Evolutionary conservation across 2,797 vertebrate genomes (phyloP), one percentile per base, ranked within the genome.

Genomic region (Parambassis ranga): DNA sequence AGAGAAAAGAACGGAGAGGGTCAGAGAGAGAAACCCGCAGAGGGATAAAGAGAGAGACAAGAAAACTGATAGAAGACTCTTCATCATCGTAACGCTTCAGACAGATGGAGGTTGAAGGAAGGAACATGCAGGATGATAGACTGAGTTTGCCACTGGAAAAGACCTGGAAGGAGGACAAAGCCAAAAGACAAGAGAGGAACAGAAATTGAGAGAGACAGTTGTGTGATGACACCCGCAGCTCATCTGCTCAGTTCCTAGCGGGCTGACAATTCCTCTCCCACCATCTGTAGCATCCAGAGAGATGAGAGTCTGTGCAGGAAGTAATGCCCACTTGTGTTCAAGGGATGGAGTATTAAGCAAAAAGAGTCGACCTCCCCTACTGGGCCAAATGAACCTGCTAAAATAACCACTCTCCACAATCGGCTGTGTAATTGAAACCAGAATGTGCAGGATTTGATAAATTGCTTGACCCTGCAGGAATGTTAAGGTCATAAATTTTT

Each of bases 311-410:
- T 60, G 78, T 79, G 72, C 74, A 46, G 36, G 68, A 46, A 89
- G 90, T 89, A 92, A 91, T 93, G 94, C 92, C 93, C 92, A 87
- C 90, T 91, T 91, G 91, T 74, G 88, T 91, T 93, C 60, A 84
- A 91, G 52, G 93, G 93, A 92, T 88, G 92, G 92, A 83, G 91
- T 87, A 92, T 94, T 93, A 91, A 92, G 93, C 93, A 90, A 91
- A 85, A 92, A 93, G 93, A 90, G 92, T 92, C 93, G 22, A 89
- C 93, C 92, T 95, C 94, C 94, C 95, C 95, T 88, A 94, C 95
- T 93, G 95, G 94, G 95, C 94, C 94, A 96, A 96, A 96, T 96
- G 95, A 97, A 98, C 96, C 96, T 98, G 96, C 96, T 98, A 94
- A 95, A 97, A 95, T 92, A 95, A 95, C 93, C 90, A 90, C 94